Base-by-base conservation (phyloP, 2,113 vertebrate species). In the Aldabrachelys gigantea region DNA sequence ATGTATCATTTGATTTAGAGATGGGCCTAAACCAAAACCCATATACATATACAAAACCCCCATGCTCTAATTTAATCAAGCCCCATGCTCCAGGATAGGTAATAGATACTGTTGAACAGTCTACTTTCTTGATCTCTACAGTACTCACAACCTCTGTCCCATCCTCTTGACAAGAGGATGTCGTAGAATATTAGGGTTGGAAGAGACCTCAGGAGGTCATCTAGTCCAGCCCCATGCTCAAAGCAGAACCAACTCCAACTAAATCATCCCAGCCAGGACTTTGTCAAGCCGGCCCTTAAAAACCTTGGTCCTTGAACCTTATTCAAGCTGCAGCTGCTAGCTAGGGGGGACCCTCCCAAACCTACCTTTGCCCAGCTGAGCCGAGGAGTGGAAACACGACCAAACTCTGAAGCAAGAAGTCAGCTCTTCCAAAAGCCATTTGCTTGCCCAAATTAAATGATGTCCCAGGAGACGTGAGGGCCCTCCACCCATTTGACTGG, bases 301-400 rank as follows among this genome's bases (percentile, higher is more conserved):
- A 22, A 54, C 21, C 21, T 54, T 54, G 13, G 27, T 6, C 84
- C 84, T 22, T 0, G 50, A 81, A 75, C 17, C 86, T 54, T 79
- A 83, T 11, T 52, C 54, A 27, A 44, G 8, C 56, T 52, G 4
- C 90, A 80, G 35, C 27, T 31, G 53, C 44, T 38, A 57, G 57
- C 35, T 83, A 52, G 80, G 35, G 53, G 87, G 75, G 25, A 9
- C 38, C 21, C 59, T 56, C 57, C 38, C 19, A 47, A 53, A 9
- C 31, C 27, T n/a, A 52, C 1, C n/a, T 6, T 56, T 41, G 35
- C 0, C 0, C 10, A 17, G 10, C 29, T 80, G 35, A 80, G 49
- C 57, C 3, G 1, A 19, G 12, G 5, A 1, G 6, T 2, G 3
- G n/a, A 35, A 89, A 89, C 85, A 13, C 0, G 3, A 22, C 0